Conservation (phyloP, 2,888 invertebrate genomes). For the Mythimna lalbum region DNA sequence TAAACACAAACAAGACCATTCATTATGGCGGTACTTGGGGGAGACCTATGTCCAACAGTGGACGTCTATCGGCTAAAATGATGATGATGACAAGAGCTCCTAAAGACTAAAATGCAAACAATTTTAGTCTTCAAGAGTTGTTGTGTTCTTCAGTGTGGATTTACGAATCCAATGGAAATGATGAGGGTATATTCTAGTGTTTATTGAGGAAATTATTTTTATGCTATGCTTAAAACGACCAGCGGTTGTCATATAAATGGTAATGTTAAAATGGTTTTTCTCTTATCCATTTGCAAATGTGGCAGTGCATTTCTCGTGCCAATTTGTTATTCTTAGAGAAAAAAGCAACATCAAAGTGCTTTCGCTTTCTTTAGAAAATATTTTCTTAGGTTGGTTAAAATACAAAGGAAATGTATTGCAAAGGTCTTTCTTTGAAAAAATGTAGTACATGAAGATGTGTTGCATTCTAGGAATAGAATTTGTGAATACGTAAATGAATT, state of each 20-base stretch:
- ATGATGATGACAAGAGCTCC: not conserved
- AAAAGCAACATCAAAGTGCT: conserved; percentile 12
- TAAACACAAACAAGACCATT: no score
- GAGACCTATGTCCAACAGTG: no score
- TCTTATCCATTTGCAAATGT: conserved; percentile 11
- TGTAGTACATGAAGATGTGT: not conserved
- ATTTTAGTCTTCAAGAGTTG: no score
- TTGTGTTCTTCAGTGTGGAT: not conserved
- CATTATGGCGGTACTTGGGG: no score
- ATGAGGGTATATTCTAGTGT: not conserved
- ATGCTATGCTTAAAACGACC: not conserved
- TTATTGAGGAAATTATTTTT: not conserved
- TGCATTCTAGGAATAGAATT: not conserved
- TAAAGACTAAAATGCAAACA: no score
- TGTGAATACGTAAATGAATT: no score
- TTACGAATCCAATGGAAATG: not conserved
- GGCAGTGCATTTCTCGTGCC: not conserved
- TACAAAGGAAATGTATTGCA: not conserved
- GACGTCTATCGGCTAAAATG: no score
- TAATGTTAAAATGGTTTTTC: not conserved
- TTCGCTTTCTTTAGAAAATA: conserved; percentile 11
- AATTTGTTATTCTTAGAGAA: not conserved
- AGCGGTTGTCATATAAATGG: not conserved
- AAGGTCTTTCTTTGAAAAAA: not conserved
- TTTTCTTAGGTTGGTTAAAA: conserved; percentile 9